Evolutionary conservation across 2,113 vertebrate genomes (phyloP).

Genomic region (Polyodon spathula): DNA sequence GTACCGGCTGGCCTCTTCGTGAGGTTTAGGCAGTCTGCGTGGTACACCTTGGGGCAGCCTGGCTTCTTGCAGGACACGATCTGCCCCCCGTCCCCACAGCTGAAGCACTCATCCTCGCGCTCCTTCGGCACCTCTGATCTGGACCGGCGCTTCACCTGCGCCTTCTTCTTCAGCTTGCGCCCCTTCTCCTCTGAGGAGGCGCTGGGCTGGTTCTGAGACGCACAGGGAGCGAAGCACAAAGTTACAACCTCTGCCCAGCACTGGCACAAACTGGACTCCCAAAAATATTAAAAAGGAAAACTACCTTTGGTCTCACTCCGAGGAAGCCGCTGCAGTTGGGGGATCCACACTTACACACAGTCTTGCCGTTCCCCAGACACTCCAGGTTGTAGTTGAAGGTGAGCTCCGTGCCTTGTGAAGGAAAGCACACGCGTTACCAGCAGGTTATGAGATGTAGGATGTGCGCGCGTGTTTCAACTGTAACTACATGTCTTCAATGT

Average conservation of each 20-base stretch:
- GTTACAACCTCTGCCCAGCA: too few relatives aligned
- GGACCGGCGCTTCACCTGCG: slow-evolving; percentile 66
- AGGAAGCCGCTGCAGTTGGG: slow-evolving; percentile 96
- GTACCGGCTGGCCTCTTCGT: slow-evolving; percentile 90
- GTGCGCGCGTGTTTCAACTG: too few relatives aligned
- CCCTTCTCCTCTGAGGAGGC: slow-evolving; percentile 76
- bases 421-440: slow-evolving; percentile 22
- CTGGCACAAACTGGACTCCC: too few relatives aligned
- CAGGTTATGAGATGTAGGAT: too few relatives aligned
- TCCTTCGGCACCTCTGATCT: slow-evolving; percentile 81
- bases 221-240: too few relatives aligned
- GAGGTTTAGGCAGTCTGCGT: slow-evolving; percentile 92
- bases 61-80: slow-evolving; percentile 92
- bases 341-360: slow-evolving; percentile 92
- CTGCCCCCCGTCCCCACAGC: slow-evolving; percentile 90
- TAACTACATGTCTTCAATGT: too few relatives aligned
- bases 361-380: slow-evolving; percentile 95
- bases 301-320: slow-evolving; percentile 93
- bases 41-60: slow-evolving; percentile 94
- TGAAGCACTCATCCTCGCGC: slow-evolving; percentile 92
- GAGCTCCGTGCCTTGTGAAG: slow-evolving; percentile 82
- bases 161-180: slow-evolving; percentile 74
- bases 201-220: slow-evolving; percentile 84
- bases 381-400: slow-evolving; percentile 98
- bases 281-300: too few relatives aligned